Conservation (phyloP, 37 sponge, comb jelly and placozoan genomes). For the Bolinopsis microptera region DNA sequence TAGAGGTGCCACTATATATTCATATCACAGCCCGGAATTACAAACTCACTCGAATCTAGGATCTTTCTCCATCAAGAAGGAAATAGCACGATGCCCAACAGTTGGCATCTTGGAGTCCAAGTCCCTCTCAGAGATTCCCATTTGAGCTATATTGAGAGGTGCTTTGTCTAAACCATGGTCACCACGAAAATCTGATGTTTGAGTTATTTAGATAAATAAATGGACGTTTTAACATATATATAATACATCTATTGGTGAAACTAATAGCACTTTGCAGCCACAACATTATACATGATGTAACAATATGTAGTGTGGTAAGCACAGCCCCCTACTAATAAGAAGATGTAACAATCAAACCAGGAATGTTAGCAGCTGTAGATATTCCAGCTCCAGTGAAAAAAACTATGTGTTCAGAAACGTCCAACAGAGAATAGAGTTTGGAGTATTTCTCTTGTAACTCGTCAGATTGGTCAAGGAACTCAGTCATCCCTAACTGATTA, state of each 20-base stretch:
- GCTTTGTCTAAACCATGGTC: conserved; percentile 66
- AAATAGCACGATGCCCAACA: conserved; percentile 41
- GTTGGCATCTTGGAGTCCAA: conserved; percentile 67
- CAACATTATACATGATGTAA: too few relatives aligned
- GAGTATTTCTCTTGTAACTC: not conserved
- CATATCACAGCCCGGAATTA: not conserved
- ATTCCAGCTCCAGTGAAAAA: conserved; percentile 98
- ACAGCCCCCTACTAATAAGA: not conserved
- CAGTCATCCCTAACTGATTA: not conserved
- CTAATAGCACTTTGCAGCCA: not conserved
- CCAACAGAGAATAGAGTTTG: not conserved
- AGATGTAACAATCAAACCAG: conserved; percentile 68
- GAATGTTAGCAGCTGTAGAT: conserved; percentile 93
- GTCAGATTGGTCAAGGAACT: not conserved
- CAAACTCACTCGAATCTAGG: conserved; percentile 20
- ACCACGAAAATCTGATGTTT: conserved; percentile 53
- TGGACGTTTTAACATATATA: not conserved
- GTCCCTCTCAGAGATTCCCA: conserved; percentile 67
- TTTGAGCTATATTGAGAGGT: conserved; percentile 61
- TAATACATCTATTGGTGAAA: not conserved
- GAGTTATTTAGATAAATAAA: not conserved
- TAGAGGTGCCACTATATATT: too few relatives aligned
- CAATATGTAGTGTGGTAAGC: too few relatives aligned
- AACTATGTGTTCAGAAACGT: conserved; percentile 68
- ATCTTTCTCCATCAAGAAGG: conserved; percentile 25